Evolutionary conservation across 2,888 invertebrate genomes (phyloP).

Genomic region (Hemithea aestivaria): DNA sequence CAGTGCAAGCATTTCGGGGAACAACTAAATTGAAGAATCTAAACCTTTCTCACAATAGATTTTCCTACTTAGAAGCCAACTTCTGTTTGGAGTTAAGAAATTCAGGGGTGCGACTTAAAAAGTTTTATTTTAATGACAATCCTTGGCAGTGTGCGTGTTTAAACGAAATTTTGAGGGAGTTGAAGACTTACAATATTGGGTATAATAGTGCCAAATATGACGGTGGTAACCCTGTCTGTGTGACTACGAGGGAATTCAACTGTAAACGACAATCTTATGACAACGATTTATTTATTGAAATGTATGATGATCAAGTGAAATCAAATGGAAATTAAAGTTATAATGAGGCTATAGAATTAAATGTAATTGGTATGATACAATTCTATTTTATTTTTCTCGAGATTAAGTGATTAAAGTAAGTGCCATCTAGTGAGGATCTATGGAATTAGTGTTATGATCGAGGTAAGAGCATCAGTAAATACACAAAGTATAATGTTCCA

Average conservation of each 20-base stretch:
- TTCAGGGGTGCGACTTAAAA: conserved; percentile 46
- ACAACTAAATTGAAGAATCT: conserved; percentile 46
- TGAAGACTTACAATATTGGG: conserved; percentile 43
- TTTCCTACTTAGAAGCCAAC: conserved; percentile 57
- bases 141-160: conserved; percentile 68
- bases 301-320: conserved; percentile 35
- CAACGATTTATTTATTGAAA: conserved; percentile 42
- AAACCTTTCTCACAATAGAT: conserved; percentile 53
- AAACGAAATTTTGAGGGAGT: conserved; percentile 50
- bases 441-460: neutral
- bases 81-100: conserved; percentile 58
- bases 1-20: conserved; percentile 51
- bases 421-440: conserved; percentile 18
- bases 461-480: neutral
- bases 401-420: neutral
- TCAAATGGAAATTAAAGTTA: conserved; percentile 13
- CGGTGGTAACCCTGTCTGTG: conserved; percentile 55
- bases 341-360: conserved; percentile 3
- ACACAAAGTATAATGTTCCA: too few species aligned
- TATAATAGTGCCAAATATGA: conserved; percentile 50
- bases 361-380: too few species aligned
- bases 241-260: conserved; percentile 40
- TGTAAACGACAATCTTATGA: conserved; percentile 50
- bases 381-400: too few species aligned
- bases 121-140: conserved; percentile 61